Conservation (phyloP, 64 coral and sea anemone genomes). For the Stylophora pistillata region DNA sequence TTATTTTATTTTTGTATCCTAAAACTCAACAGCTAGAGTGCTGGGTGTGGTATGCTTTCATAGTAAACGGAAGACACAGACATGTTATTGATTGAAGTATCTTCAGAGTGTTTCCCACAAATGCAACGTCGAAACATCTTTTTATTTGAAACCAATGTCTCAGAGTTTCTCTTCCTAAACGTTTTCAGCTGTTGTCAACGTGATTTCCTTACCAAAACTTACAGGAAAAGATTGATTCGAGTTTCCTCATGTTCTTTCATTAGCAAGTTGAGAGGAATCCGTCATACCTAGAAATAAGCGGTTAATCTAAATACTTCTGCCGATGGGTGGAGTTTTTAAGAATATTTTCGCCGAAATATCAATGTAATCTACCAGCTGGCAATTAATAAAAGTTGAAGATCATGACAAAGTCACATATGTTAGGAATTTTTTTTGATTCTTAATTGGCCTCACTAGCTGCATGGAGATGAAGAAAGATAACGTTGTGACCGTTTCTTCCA, state of each 20-base stretch:
- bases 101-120: no score
- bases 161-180: background rate
- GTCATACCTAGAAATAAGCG: background rate
- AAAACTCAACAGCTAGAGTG: background rate
- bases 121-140: no score
- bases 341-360: background rate
- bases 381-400: constrained; percentile 8
- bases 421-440: background rate
- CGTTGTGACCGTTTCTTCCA: background rate
- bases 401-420: background rate
- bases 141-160: no score
- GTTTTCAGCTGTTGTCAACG: background rate
- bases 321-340: background rate
- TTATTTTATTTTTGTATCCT: background rate
- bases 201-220: background rate
- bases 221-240: background rate
- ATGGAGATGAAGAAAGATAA: background rate
- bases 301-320: background rate
- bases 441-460: background rate
- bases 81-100: background rate
- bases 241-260: background rate
- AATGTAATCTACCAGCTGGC: background rate
- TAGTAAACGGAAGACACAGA: background rate
- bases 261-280: background rate
- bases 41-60: background rate